Evolutionary conservation across 2,888 invertebrate genomes (phyloP).

Genomic region (Rhimphoctona megacephalus): DNA sequence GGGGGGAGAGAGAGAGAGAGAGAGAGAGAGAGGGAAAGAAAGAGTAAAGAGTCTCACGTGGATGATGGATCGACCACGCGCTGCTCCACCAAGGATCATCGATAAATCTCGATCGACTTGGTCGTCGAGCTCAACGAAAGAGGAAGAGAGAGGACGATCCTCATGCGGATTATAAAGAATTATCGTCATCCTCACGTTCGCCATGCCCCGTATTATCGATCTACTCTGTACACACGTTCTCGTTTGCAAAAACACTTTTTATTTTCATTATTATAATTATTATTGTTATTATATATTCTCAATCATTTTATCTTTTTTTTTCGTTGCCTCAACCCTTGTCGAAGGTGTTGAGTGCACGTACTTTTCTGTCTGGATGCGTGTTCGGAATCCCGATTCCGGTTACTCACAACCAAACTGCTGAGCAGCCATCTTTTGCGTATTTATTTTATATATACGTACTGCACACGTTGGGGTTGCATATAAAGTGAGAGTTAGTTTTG

Average conservation of each 20-base stretch:
- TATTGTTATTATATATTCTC: constrained; percentile 32
- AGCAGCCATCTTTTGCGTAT: constrained; percentile 37
- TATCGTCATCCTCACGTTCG: constrained; percentile 62
- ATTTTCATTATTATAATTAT: constrained; percentile 32
- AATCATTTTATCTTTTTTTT: constrained; percentile 27
- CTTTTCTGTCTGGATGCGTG: constrained; percentile 58
- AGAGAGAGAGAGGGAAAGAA: constrained; percentile 10
- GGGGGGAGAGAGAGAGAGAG: constrained; percentile 4
- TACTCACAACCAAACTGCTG: constrained; percentile 28
- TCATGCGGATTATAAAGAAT: constrained; percentile 66
- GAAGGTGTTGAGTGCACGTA: constrained; percentile 66
- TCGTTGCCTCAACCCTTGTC: constrained; percentile 4
- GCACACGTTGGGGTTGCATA: constrained; percentile 35
- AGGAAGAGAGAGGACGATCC: constrained; percentile 48
- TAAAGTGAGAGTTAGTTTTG: constrained; percentile 58
- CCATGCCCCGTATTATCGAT: constrained; percentile 57
- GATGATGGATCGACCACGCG: constrained; percentile 72
- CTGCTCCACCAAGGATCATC: constrained; percentile 70
- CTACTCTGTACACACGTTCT: constrained; percentile 54
- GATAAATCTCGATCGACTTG: constrained; percentile 71
- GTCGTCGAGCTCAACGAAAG: constrained; percentile 33
- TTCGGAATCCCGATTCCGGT: constrained; percentile 60
- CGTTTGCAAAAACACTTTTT: constrained; percentile 56
- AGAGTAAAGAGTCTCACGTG: constrained; percentile 43
- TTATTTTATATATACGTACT: constrained; percentile 44